Evolutionary conservation across 2,113 vertebrate species (phyloP).

Genomic region (Epinephelus fuscoguttatus): DNA sequence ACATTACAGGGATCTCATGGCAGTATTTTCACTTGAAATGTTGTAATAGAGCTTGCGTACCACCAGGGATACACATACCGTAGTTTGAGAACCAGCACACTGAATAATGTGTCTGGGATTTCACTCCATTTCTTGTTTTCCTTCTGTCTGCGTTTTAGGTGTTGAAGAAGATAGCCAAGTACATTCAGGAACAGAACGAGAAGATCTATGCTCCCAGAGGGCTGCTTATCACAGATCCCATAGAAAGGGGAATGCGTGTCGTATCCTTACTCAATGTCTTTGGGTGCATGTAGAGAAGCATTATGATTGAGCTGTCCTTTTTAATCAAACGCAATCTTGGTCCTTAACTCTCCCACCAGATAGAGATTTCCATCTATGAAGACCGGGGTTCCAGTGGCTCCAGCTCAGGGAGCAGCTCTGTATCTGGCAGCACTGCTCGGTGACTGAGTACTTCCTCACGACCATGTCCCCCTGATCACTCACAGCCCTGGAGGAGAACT

Average conservation of each 20-base stretch:
- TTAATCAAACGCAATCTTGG: background rate
- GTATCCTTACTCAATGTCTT: constrained; percentile 88
- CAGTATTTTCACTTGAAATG: no score
- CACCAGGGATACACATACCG: no score
- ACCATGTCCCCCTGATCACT: constrained; percentile 9
- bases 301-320: background rate
- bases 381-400: constrained; percentile 95
- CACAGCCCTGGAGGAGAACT: constrained; percentile 73
- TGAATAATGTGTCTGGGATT: background rate
- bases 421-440: constrained; percentile 89
- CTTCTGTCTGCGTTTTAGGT: constrained; percentile 82
- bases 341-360: constrained; percentile 88
- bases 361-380: constrained; percentile 97
- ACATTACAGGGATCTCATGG: no score
- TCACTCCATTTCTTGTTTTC: background rate
- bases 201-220: constrained; percentile 96
- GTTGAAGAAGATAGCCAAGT: constrained; percentile 96
- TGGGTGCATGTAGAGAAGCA: background rate
- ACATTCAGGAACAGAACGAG: constrained; percentile 98
- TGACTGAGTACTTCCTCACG: constrained; percentile 74
- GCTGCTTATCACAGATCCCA: constrained; percentile 94
- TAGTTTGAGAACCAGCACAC: no score
- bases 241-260: constrained; percentile 96
- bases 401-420: constrained; percentile 91
- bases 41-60: no score